These are phyloP conservation scores for Anseranas semipalmata DNA, from an alignment of 2,113 vertebrate species.

Conservation along the genomic window DNA sequence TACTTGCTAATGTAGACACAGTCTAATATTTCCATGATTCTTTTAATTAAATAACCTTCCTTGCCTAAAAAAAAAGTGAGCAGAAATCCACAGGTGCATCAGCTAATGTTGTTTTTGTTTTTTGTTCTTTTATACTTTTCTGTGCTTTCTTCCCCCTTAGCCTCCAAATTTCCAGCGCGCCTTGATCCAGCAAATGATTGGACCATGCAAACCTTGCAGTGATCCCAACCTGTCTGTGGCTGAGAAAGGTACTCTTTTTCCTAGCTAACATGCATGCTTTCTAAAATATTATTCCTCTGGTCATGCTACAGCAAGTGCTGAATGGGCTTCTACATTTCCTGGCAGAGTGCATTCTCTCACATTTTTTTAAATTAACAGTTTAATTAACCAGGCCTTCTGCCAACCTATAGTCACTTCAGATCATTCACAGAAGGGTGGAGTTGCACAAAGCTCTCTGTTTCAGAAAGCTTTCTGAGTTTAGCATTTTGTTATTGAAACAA, in stretches of 20 bases:
- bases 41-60: background rate
- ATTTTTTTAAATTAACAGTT: constrained; percentile 29
- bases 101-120: background rate
- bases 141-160: constrained; percentile 71
- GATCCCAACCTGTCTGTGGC: constrained; percentile 91
- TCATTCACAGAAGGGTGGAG: background rate
- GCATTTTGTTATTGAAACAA: background rate
- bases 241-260: constrained; percentile 87
- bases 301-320: background rate
- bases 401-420: background rate
- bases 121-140: background rate
- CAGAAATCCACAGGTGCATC: background rate
- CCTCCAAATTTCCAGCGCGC: constrained; percentile 94
- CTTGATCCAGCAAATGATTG: constrained; percentile 94
- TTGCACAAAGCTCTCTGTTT: background rate
- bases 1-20: background rate
- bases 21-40: background rate
- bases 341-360: constrained; percentile 8
- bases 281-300: background rate
- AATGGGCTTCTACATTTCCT: background rate
- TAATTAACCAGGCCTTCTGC: constrained; percentile 40
- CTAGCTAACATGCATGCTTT: background rate
- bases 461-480: background rate
- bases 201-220: constrained; percentile 94
- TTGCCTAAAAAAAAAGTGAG: background rate